Evolutionary conservation across 2,797 vertebrate species (phyloP).

Genomic region (Pipistrellus pipistrellus): DNA sequence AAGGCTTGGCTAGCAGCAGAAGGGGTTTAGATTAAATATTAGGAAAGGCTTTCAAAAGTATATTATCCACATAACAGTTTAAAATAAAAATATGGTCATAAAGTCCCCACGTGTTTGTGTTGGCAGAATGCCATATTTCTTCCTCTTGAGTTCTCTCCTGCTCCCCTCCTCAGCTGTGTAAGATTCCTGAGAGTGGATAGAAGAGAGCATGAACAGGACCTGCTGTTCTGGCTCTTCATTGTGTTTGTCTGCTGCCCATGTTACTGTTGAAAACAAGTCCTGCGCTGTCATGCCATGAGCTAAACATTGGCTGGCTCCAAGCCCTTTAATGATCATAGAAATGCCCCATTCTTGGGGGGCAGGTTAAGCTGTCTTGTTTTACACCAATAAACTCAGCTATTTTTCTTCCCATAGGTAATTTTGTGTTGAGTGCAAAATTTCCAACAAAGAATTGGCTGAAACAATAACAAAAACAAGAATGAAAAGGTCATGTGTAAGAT

Average conservation of each 20-base stretch:
- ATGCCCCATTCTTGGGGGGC: not conserved
- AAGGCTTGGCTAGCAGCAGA: not conserved
- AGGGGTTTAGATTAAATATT: slow-evolving; percentile 11
- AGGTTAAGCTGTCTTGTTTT: not conserved
- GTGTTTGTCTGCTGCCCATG: not conserved
- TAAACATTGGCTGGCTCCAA: not conserved
- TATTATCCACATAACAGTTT: not conserved
- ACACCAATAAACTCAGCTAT: not conserved
- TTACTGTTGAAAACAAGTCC: not conserved
- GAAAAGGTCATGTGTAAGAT: not conserved
- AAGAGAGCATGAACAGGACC: not conserved
- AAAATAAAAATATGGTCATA: not conserved
- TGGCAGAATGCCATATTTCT: not conserved
- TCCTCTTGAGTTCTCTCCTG: not conserved
- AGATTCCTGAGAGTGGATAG: not conserved
- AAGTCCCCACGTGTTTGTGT: not conserved
- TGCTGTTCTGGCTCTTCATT: not conserved
- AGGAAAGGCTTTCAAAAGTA: slow-evolving; percentile 15
- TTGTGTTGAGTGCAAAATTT: not conserved
- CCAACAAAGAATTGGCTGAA: not conserved
- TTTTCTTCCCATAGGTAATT: not conserved
- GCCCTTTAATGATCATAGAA: not conserved
- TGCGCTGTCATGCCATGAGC: not conserved
- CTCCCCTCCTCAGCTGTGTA: not conserved
- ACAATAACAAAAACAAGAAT: not conserved